A percentile compares a stretch with the other conserved stretches of the same genome.
Conservation (phyloP, 2,888 invertebrate species). For the Zootermopsis nevadensis region DNA sequence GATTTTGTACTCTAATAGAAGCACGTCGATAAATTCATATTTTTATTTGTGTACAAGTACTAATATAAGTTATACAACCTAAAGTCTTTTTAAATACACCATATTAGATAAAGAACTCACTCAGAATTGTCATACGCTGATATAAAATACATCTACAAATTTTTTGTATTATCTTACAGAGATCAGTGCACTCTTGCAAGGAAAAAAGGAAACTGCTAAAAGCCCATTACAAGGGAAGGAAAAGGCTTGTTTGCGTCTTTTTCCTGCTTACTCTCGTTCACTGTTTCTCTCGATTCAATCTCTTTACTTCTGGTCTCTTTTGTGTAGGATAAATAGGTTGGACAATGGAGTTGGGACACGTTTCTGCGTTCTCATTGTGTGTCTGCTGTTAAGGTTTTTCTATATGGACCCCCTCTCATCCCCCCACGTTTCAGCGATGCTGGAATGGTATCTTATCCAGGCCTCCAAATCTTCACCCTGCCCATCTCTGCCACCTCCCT, state of each 20-base stretch:
- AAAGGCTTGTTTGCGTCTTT: slow-evolving; percentile 16
- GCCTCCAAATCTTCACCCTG: not conserved
- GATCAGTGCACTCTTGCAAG: not conserved
- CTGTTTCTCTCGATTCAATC: not conserved
- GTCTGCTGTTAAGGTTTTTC: slow-evolving; percentile 18
- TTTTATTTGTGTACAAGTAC: too few species aligned
- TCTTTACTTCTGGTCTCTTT: slow-evolving; percentile 13
- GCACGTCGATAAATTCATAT: too few species aligned
- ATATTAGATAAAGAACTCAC: too few species aligned
- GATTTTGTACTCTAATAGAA: too few species aligned
- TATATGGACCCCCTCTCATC: not conserved
- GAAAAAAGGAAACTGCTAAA: slow-evolving; percentile 10
- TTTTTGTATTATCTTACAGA: not conserved
- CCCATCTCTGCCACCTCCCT: not conserved
- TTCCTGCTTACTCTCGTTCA: not conserved
- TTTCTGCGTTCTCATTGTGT: not conserved
- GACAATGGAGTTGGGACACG: not conserved
- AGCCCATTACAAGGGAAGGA: slow-evolving; percentile 30
- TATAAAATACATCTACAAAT: not conserved
- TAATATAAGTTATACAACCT: too few species aligned
- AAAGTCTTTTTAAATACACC: too few species aligned
- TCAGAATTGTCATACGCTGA: not conserved
- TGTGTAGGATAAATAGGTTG: slow-evolving; percentile 34
- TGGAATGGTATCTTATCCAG: not conserved
- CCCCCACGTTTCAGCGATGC: not conserved